phyloP scores from a whole-genome alignment of 2,797 vertebrate species.

The Gambusia yucatana region DNA sequence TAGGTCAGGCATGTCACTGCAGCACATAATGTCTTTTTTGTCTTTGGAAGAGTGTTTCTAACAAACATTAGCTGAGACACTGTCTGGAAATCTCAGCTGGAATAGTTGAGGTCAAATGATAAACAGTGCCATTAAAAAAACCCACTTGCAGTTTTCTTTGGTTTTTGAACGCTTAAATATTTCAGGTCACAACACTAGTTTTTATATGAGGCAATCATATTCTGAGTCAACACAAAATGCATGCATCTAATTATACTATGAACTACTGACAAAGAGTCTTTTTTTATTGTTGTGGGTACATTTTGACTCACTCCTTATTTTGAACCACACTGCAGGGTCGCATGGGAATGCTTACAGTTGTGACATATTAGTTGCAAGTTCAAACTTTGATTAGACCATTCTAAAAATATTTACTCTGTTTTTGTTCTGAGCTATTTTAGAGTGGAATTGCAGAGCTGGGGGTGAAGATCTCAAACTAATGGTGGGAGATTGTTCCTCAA shows the following conservation, averaged over 20 bases:
- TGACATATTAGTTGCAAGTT: neutral
- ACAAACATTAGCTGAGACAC: neutral
- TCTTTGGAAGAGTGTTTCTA: constrained; percentile 1
- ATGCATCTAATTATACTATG: neutral
- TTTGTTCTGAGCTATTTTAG: neutral
- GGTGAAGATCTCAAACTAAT: neutral
- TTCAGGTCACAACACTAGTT: neutral
- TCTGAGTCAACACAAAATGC: neutral
- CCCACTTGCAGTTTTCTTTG: neutral
- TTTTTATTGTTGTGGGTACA: neutral
- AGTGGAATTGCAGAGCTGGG: neutral
- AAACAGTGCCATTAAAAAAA: neutral
- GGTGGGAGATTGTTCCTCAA: neutral
- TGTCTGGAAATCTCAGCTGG: neutral
- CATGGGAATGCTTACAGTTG: neutral
- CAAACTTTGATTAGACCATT: neutral
- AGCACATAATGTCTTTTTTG: constrained; percentile 7
- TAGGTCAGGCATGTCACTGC: constrained; percentile 2
- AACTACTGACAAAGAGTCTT: neutral
- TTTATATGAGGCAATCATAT: neutral
- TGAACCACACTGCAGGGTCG: neutral
- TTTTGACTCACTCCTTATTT: neutral
- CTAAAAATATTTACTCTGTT: neutral
- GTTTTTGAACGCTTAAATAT: neutral
- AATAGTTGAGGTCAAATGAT: constrained; percentile 8